A percentile compares a stretch with the other conserved stretches of the same genome.
Conservation (phyloP, 30 jellyfish, hydroid and myxozoan genomes). For the Phacellophora camtschatica region DNA sequence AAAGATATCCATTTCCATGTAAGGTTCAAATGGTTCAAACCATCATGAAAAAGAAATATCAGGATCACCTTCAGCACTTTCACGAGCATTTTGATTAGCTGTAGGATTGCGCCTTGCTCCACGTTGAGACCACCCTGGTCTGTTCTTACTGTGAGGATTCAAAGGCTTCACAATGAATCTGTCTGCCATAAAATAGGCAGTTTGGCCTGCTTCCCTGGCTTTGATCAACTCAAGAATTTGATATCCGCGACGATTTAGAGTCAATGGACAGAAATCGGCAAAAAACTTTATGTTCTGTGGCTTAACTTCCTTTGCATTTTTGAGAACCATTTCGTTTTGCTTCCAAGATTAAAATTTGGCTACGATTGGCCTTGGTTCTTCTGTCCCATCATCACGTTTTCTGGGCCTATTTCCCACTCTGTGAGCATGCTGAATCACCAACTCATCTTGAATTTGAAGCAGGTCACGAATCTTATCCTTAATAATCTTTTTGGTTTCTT, state of each 20-base stretch:
- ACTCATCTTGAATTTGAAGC: constrained; percentile 10
- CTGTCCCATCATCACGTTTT: constrained; percentile 32
- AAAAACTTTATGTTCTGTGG: not conserved
- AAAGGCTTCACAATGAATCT: constrained; percentile 14
- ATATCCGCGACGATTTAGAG: constrained; percentile 10
- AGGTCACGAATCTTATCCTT: constrained; percentile 10
- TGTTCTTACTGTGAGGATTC: constrained; percentile 25
- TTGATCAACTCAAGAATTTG: constrained; percentile 15
- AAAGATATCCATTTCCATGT: not conserved
- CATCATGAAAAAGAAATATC: constrained; percentile 8
- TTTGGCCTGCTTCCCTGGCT: constrained; percentile 27
- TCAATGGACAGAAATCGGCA: constrained; percentile 29
- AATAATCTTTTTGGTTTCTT: constrained; percentile 21
- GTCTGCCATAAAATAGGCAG: constrained; percentile 19
- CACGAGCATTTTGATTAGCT: not conserved
- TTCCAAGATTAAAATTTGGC: constrained; percentile 36
- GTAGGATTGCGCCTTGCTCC: constrained; percentile 30
- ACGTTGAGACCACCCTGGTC: constrained; percentile 6
- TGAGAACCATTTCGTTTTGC: constrained; percentile 31
- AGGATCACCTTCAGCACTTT: constrained; percentile 28
- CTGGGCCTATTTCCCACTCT: constrained; percentile 31
- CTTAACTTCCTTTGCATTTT: constrained; percentile 26
- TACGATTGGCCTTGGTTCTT: constrained; percentile 32
- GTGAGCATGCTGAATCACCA: constrained; percentile 35
- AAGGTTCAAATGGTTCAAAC: constrained; percentile 16